phyloP scores from a whole-genome alignment of 2,888 invertebrate species.

The Zootermopsis nevadensis region DNA sequence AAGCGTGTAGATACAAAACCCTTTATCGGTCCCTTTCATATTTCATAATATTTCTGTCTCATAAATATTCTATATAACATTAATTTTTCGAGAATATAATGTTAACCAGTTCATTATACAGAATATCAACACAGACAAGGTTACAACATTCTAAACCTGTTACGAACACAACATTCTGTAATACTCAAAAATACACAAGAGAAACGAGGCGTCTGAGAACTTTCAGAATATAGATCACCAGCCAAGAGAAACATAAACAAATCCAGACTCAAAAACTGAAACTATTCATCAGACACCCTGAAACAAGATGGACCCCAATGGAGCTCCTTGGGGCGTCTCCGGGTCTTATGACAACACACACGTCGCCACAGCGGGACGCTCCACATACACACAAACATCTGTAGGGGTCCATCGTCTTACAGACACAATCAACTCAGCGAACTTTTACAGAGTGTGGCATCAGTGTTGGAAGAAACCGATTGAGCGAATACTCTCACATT shows the following conservation, averaged over 20 bases:
- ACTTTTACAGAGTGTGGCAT: not conserved
- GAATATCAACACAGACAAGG: too few species aligned
- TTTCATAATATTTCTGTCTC: too few species aligned
- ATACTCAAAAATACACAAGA: too few species aligned
- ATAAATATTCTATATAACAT: too few species aligned
- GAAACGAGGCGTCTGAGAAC: too few species aligned
- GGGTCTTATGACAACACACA: constrained; percentile 14
- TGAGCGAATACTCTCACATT: not conserved
- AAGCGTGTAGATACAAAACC: too few species aligned
- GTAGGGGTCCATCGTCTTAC: constrained; percentile 9
- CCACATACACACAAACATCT: constrained; percentile 19
- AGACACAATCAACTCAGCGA: constrained; percentile 29
- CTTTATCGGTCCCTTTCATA: too few species aligned
- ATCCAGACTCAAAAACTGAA: not conserved
- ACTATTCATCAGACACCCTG: constrained; percentile 30
- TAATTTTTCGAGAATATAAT: too few species aligned
- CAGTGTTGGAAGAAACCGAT: not conserved
- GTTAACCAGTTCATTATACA: too few species aligned
- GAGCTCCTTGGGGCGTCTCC: constrained; percentile 3
- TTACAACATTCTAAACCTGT: too few species aligned
- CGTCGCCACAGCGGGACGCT: constrained; percentile 1
- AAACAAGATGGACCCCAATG: constrained; percentile 29
- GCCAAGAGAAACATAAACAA: constrained; percentile 18
- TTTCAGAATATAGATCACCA: not conserved
- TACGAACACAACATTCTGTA: too few species aligned